Evolutionary conservation across 2,888 invertebrate species (phyloP).

Genomic region (Drosophila nigritarsus): DNA sequence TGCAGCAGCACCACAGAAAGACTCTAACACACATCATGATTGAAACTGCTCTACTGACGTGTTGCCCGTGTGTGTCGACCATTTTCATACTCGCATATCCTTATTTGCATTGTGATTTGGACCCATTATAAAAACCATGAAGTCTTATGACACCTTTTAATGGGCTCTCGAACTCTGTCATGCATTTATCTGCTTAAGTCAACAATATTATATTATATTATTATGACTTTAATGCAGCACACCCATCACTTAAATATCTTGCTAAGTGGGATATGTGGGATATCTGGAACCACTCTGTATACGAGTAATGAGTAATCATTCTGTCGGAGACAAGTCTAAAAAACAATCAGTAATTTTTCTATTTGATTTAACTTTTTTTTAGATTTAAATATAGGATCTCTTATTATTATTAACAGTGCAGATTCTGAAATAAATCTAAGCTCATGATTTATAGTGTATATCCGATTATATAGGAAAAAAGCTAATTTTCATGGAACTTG

Average conservation of each 20-base stretch:
- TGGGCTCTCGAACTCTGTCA: neutral
- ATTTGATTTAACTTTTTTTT: neutral
- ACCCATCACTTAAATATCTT: neutral
- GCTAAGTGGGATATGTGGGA: neutral
- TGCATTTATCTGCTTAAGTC: neutral
- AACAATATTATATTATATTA: constrained; percentile 4
- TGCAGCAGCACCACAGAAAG: constrained; percentile 10
- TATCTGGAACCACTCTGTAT: neutral
- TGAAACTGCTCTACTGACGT: constrained; percentile 22
- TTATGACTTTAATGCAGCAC: neutral
- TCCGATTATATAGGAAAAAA: too few species aligned
- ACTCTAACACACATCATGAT: constrained; percentile 29
- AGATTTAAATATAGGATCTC: neutral
- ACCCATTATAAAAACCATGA: neutral
- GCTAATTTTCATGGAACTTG: too few species aligned
- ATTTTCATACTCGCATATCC: neutral
- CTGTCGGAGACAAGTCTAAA: neutral
- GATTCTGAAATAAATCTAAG: too few species aligned
- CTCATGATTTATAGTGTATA: too few species aligned
- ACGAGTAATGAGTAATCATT: neutral
- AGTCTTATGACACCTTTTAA: neutral
- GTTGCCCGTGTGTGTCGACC: neutral
- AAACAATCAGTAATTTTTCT: neutral
- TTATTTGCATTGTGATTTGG: constrained; percentile 33
- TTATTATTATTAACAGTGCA: too few species aligned